Evolutionary conservation across 2,888 invertebrate genomes (phyloP), one percentile per base, ranked within the genome.

Genomic region (Netelia melanura): DNA sequence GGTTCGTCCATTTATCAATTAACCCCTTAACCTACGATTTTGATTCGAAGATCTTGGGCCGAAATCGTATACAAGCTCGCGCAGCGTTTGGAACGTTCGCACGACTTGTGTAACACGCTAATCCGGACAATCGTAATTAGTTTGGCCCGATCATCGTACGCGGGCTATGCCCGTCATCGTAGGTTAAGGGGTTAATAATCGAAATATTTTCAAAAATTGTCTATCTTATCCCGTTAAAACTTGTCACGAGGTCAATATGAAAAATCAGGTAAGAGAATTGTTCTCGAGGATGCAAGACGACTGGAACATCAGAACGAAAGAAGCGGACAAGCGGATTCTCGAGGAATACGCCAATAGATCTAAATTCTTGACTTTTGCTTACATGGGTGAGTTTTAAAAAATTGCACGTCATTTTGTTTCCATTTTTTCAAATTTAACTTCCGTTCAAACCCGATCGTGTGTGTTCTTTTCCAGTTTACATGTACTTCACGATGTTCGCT

Each of bases 241-340:
- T 30, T 30, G 30, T 30, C 30, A 30, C 30, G 30, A 30, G 5
- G 3, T 30, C 30, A 30, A 30, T 30, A 30, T 30, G 30, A 30
- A 30, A 30, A 54, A 71, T 38, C 30, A 84, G 84, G 77, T 84
- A 43, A 84, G 84, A 43, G 76, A 72, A 67, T 38, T 84, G 10
- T 84, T 84, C 43, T 44, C 76, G 8, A 71, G 72, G 11, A 84
- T 84, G 80, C 84, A 84, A 81, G 54, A 84, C 48, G 84, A 84
- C n/a, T 84, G 84, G 84, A 84, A 84, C 44, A 72, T 61, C 25
- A 58, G 76, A 67, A 76, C 80, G 30, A 67, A 14, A 10, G 84
- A 72, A 21, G 30, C 43, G 48, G 84, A 84, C 9, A 81, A 81
- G 38, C 65, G 70, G 43, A 84, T 84, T 62, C 84, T 84, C n/a